phyloP scores from a whole-genome alignment of 2,113 vertebrate genomes.

The Syngnathoides biaculeatus region DNA sequence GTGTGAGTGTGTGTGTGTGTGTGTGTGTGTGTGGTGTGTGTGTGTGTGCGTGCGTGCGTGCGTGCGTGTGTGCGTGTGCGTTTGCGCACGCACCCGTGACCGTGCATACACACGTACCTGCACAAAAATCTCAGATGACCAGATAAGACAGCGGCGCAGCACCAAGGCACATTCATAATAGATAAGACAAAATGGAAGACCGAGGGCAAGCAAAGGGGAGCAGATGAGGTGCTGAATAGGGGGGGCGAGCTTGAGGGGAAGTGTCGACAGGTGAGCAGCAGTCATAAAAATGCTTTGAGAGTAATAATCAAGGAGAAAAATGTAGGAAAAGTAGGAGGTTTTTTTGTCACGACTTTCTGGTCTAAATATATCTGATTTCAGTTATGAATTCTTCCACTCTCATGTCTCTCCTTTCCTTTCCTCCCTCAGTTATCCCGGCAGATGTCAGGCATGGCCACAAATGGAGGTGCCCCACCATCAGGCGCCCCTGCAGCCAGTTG shows the following conservation, averaged over 20 bases:
- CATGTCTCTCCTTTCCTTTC: neutral
- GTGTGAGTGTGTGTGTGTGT: too few relatives aligned
- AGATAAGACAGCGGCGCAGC: slow-evolving; percentile 47
- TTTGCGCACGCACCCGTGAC: too few relatives aligned
- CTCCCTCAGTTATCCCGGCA: slow-evolving; percentile 89
- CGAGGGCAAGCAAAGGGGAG: neutral
- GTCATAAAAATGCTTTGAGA: too few relatives aligned
- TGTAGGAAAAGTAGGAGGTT: neutral
- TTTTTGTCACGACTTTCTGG: neutral
- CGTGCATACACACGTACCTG: neutral
- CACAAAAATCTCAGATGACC: slow-evolving; percentile 39
- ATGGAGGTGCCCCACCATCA: slow-evolving; percentile 63
- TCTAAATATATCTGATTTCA: neutral
- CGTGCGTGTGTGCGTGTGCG: neutral
- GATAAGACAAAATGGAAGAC: slow-evolving; percentile 37
- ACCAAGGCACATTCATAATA: slow-evolving; percentile 55
- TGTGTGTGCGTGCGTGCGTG: slow-evolving; percentile 12
- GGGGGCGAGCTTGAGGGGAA: neutral
- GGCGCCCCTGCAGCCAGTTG: slow-evolving; percentile 77
- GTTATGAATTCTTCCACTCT: neutral
- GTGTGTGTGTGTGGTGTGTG: too few relatives aligned
- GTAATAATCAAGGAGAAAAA: slow-evolving; percentile 11
- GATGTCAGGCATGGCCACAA: slow-evolving; percentile 85
- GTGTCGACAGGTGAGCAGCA: neutral
- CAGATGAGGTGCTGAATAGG: neutral